A percentile compares a stretch with the other conserved stretches of the same genome.
Evolutionary conservation across 2,888 invertebrate genomes (phyloP).

Genomic region (Teinopalpus imperialis): DNA sequence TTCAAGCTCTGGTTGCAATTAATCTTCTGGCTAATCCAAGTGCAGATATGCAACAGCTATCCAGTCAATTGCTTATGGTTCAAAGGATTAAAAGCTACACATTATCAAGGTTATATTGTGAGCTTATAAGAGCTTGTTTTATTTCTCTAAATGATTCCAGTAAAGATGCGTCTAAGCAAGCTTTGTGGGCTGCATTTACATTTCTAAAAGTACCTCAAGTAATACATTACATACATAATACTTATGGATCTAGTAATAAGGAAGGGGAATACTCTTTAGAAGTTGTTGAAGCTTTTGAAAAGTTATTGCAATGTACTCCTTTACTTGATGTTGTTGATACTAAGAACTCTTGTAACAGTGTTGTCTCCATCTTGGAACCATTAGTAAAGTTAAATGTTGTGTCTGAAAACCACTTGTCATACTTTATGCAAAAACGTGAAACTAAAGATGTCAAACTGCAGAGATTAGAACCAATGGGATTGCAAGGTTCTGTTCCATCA

Average conservation of each 20-base stretch:
- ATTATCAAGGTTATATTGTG: constrained; percentile 91
- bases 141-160: constrained; percentile 94
- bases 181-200: constrained; percentile 96
- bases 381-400: constrained; percentile 90
- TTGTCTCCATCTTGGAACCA: constrained; percentile 92
- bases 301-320: constrained; percentile 91
- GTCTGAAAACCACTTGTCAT: constrained; percentile 88
- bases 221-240: constrained; percentile 85
- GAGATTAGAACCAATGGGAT: constrained; percentile 85
- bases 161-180: constrained; percentile 89
- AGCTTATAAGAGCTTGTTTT: constrained; percentile 93
- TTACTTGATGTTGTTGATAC: constrained; percentile 94
- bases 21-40: constrained; percentile 93
- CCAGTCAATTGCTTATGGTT: constrained; percentile 91
- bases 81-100: constrained; percentile 92
- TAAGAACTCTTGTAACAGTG: constrained; percentile 93
- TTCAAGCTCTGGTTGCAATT: constrained; percentile 91
- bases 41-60: constrained; percentile 89
- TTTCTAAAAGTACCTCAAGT: constrained; percentile 95
- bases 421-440: constrained; percentile 84
- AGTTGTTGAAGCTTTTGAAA: constrained; percentile 91
- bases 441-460: constrained; percentile 83
- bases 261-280: constrained; percentile 87
- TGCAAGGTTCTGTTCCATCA: constrained; percentile 88
- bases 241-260: constrained; percentile 79